phyloP scores from a whole-genome alignment of 1,140 invertebrate genomes.

The Pseudachorutes palmiensis region DNA sequence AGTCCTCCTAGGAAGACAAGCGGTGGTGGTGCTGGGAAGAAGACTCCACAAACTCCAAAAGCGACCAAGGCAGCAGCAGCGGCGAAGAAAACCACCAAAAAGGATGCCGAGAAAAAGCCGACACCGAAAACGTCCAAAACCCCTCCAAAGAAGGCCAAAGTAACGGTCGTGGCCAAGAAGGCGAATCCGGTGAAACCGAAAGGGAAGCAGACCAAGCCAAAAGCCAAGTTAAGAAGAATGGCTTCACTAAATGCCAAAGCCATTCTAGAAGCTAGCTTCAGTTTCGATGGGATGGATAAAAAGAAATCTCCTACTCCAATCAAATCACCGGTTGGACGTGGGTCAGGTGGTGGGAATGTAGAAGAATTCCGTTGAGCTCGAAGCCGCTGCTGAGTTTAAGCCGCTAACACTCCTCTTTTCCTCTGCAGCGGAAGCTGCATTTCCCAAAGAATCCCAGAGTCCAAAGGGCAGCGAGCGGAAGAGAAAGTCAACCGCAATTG shows the following conservation, averaged over 20 bases:
- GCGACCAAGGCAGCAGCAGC: not conserved
- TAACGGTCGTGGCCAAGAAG: constrained; percentile 14
- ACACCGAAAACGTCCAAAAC: constrained; percentile 3
- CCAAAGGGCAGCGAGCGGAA: constrained; percentile 21
- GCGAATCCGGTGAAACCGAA: constrained; percentile 17
- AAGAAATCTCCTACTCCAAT: constrained; percentile 24
- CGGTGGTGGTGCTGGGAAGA: too few relatives aligned
- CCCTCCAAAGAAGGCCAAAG: constrained; percentile 16
- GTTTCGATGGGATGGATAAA: constrained; percentile 53
- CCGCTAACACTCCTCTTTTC: constrained; percentile 13
- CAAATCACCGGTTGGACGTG: constrained; percentile 18
- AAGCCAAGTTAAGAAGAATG: constrained; percentile 61
- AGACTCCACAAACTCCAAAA: not conserved
- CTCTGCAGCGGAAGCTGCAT: not conserved
- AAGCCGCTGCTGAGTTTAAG: constrained; percentile 4
- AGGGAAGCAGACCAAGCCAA: constrained; percentile 21
- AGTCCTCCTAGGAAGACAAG: constrained; percentile 3
- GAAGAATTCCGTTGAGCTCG: not conserved
- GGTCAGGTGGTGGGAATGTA: not conserved
- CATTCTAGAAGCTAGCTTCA: constrained; percentile 81
- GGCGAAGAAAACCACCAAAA: constrained; percentile 1
- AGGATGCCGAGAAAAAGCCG: constrained; percentile 9
- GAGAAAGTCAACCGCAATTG: constrained; percentile 23
- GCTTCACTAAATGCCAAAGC: constrained; percentile 85
- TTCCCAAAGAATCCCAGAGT: constrained; percentile 7